These are phyloP conservation scores for Pseudochaenichthys georgianus DNA, from an alignment of 2,797 vertebrate species.

Conservation along the genomic window DNA sequence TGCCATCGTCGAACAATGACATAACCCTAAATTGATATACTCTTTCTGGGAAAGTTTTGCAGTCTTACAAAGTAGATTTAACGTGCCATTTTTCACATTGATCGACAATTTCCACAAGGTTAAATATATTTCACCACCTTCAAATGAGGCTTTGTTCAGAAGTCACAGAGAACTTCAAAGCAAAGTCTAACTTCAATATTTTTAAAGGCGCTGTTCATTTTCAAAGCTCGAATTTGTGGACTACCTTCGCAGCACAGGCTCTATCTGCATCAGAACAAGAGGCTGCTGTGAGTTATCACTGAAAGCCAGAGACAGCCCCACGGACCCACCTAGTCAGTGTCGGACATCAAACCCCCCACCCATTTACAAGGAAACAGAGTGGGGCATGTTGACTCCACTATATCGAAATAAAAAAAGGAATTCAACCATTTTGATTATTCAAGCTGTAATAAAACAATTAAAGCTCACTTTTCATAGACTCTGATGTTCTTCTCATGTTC, in stretches of 20 bases:
- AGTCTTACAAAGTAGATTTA: not conserved
- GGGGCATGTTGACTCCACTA: too few species aligned
- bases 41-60: not conserved
- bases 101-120: not conserved
- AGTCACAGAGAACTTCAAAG: too few species aligned
- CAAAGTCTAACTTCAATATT: not conserved
- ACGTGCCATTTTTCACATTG: not conserved
- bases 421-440: too few species aligned
- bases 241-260: constrained; percentile 30
- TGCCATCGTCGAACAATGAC: not conserved
- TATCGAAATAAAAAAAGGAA: too few species aligned
- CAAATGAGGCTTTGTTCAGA: not conserved
- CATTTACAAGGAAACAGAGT: not conserved
- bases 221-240: not conserved
- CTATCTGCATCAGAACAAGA: constrained; percentile 75
- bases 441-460: too few species aligned
- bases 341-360: not conserved
- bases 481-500: too few species aligned
- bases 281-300: constrained; percentile 76
- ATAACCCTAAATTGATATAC: not conserved
- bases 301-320: constrained; percentile 65
- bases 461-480: too few species aligned
- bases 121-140: too few species aligned
- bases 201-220: not conserved
- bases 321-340: constrained; percentile 75